These are phyloP conservation scores for Apomyelois bistriatella DNA, from an alignment of 2,888 invertebrate species.

Conservation along the genomic window DNA sequence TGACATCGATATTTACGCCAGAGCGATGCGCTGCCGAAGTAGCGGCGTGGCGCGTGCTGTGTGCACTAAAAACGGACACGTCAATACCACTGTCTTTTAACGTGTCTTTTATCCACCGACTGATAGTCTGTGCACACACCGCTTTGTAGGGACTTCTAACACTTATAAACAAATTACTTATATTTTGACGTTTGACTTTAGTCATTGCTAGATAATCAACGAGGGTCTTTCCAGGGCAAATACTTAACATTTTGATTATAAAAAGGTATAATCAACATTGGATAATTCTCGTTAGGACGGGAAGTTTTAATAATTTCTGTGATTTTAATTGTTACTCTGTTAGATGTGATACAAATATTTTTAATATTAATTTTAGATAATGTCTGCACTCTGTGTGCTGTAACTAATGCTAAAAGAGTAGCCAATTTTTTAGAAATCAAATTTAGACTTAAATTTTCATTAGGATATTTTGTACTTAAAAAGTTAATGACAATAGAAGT, in stretches of 20 bases:
- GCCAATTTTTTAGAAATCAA: slow-evolving; percentile 11
- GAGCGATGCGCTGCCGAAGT: slow-evolving; percentile 20
- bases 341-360: not conserved
- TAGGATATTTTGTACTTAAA: too few species aligned
- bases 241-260: slow-evolving; percentile 16
- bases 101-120: slow-evolving; percentile 20
- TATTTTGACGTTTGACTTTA: slow-evolving; percentile 1
- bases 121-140: slow-evolving; percentile 17
- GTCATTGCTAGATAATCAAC: too few species aligned
- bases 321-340: slow-evolving; percentile 16
- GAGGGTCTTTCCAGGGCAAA: slow-evolving; percentile 19
- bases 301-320: slow-evolving; percentile 24
- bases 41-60: slow-evolving; percentile 25
- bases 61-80: slow-evolving; percentile 19
- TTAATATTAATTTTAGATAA: slow-evolving; percentile 21
- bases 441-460: too few species aligned
- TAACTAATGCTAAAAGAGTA: slow-evolving; percentile 15
- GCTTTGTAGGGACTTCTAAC: slow-evolving; percentile 14
- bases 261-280: slow-evolving; percentile 21
- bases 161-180: slow-evolving; percentile 15
- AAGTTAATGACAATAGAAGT: not conserved
- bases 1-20: slow-evolving; percentile 15
- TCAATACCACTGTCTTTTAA: slow-evolving; percentile 17
- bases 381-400: slow-evolving; percentile 26
- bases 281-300: slow-evolving; percentile 12